phyloP scores from a whole-genome alignment of 2,797 vertebrate genomes.

The Chloroceryle inda region DNA sequence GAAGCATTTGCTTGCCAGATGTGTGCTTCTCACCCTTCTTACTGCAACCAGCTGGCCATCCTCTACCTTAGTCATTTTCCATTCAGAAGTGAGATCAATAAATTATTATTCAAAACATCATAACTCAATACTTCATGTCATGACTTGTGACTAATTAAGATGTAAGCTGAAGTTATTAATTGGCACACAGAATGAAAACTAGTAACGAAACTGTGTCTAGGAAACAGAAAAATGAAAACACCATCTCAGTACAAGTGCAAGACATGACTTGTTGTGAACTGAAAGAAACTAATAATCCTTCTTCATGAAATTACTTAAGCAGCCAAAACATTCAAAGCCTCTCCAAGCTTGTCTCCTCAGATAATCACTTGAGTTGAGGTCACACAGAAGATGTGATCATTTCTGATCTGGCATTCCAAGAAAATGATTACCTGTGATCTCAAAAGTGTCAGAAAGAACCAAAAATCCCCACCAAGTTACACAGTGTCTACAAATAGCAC shows the following conservation, averaged over 20 bases:
- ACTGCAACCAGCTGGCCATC: neutral
- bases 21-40: neutral
- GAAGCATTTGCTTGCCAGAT: neutral
- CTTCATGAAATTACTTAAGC: neutral
- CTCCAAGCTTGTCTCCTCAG: neutral
- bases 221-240: neutral
- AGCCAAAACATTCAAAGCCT: neutral
- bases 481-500: neutral
- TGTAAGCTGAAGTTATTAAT: neutral
- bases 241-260: neutral
- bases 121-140: neutral
- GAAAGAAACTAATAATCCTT: neutral
- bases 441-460: neutral
- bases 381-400: neutral
- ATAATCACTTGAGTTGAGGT: neutral
- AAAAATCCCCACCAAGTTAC: neutral
- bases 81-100: neutral
- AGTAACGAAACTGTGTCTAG: neutral
- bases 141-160: neutral
- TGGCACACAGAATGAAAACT: neutral
- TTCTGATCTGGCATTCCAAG: neutral
- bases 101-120: constrained; percentile 1
- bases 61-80: neutral
- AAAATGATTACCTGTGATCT: neutral
- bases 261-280: neutral